These are phyloP conservation scores for Cygnus buccinator DNA, from an alignment of 2,113 vertebrate species.

Conservation along the genomic window DNA sequence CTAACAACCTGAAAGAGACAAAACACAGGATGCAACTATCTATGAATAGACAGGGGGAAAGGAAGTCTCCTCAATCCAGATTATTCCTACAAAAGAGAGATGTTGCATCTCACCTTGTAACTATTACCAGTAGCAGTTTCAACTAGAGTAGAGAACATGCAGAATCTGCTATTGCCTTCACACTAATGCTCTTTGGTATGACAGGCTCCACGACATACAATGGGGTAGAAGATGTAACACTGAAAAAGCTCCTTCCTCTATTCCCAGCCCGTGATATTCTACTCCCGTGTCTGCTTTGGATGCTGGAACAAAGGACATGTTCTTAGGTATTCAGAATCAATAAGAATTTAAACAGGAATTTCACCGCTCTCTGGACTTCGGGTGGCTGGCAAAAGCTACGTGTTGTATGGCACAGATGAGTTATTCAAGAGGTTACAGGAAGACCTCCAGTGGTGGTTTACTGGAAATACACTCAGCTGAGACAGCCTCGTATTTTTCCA, in stretches of 20 bases:
- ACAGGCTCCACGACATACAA: not conserved
- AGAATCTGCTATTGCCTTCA: not conserved
- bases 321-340: not conserved
- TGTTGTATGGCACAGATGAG: not conserved
- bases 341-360: not conserved
- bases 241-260: not conserved
- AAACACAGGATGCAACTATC: not conserved
- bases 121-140: not conserved
- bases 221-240: rapidly evolving
- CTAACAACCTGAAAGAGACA: not conserved
- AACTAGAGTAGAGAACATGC: not conserved
- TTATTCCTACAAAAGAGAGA: not conserved
- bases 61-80: rapidly evolving
- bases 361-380: not conserved
- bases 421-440: not conserved
- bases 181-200: not conserved
- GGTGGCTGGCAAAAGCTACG: not conserved
- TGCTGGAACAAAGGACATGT: not conserved
- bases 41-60: not conserved
- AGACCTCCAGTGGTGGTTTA: constrained; percentile 33
- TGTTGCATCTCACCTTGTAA: not conserved
- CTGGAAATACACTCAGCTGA: not conserved
- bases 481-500: not conserved
- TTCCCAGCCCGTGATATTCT: not conserved
- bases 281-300: rapidly evolving